These are phyloP conservation scores for Helogale parvula DNA, from an alignment of 2,113 vertebrate genomes.

Conservation along the genomic window DNA sequence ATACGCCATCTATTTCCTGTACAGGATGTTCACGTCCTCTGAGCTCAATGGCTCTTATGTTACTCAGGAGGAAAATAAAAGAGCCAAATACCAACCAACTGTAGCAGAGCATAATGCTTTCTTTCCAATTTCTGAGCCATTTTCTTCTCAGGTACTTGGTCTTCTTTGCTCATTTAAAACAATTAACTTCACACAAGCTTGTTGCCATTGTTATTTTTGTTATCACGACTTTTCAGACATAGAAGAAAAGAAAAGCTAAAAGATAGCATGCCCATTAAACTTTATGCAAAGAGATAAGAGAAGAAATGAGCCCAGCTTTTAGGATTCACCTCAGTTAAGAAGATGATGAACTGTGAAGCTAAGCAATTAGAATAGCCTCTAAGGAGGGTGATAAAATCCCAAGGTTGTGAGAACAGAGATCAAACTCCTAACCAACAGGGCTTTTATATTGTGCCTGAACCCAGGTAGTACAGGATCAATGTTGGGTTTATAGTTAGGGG, in stretches of 20 bases:
- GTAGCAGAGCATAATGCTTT: background rate
- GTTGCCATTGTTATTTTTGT: slow-evolving; percentile 41
- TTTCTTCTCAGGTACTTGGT: slow-evolving; percentile 55
- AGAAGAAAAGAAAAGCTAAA: background rate
- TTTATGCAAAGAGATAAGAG: background rate
- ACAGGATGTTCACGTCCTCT: slow-evolving; percentile 40
- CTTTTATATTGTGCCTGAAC: background rate
- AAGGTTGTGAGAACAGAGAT: background rate
- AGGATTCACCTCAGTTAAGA: background rate
- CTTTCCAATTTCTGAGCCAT: slow-evolving; percentile 15
- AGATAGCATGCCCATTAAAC: background rate
- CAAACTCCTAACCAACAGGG: background rate
- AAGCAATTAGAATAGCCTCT: background rate
- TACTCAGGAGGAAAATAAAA: slow-evolving; percentile 60
- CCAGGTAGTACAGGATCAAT: background rate
- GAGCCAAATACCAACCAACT: background rate
- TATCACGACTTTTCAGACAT: slow-evolving; percentile 54
- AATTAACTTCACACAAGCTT: slow-evolving; percentile 39
- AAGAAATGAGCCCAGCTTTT: background rate
- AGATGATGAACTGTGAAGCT: background rate
- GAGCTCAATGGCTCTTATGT: slow-evolving; percentile 56
- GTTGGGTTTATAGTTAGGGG: fast-evolving
- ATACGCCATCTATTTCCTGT: slow-evolving; percentile 56
- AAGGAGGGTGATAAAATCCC: background rate
- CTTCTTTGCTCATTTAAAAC: slow-evolving; percentile 57